A percentile compares a stretch with the other conserved stretches of the same genome.
Conservation (phyloP, 2,888 invertebrate species). For the Mesorhabditis belari region DNA sequence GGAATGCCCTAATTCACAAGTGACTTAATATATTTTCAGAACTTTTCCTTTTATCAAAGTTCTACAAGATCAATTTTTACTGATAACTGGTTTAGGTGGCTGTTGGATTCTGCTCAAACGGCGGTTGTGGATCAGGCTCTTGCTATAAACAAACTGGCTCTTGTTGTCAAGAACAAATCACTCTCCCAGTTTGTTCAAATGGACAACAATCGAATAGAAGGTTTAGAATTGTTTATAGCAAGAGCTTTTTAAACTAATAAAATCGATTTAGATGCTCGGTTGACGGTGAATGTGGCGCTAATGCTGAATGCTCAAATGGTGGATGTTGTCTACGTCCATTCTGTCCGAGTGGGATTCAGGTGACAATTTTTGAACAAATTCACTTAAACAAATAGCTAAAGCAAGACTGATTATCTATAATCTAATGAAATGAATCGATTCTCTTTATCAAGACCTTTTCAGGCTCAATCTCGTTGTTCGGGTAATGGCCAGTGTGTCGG, state of each 20-base stretch:
- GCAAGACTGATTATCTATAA: neutral
- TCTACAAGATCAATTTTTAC: neutral
- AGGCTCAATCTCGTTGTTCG: constrained; percentile 24
- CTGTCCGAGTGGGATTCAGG: constrained; percentile 47
- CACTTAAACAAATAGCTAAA: neutral
- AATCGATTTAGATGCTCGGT: constrained; percentile 15
- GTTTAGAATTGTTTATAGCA: constrained; percentile 8
- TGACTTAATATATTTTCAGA: neutral
- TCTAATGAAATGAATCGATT: neutral
- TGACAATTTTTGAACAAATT: too few relatives aligned
- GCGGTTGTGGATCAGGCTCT: constrained; percentile 23
- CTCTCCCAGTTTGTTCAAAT: constrained; percentile 38
- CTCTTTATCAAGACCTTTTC: neutral
- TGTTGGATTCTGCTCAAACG: constrained; percentile 32
- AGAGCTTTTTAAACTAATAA: constrained; percentile 14
- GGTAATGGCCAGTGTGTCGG: constrained; percentile 15
- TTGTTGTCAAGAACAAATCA: constrained; percentile 36
- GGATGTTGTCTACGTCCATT: constrained; percentile 49
- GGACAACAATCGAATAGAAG: constrained; percentile 24
- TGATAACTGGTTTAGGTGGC: constrained; percentile 11
- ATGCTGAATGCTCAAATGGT: constrained; percentile 48
- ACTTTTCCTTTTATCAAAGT: neutral
- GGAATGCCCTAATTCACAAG: constrained; percentile 35
- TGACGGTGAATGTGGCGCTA: constrained; percentile 34
- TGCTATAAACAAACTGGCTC: constrained; percentile 29